phyloP scores from a whole-genome alignment of 2,797 vertebrate genomes.

The Halcyon badia region DNA sequence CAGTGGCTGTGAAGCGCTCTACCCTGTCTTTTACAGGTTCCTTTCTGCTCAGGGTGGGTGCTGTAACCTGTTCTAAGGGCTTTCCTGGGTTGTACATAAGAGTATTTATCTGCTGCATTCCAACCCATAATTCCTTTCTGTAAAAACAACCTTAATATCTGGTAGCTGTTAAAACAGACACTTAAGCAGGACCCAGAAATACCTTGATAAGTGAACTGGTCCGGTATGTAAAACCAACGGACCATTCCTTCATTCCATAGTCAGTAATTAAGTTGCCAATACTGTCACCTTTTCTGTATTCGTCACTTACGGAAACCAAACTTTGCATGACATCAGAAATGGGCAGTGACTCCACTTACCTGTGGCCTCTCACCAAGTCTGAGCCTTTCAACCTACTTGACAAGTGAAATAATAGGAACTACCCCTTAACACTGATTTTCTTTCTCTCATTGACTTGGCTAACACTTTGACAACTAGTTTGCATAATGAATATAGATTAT shows the following conservation, averaged over 20 bases:
- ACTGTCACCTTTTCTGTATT: not conserved
- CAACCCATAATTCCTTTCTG: not conserved
- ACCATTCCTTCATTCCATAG: not conserved
- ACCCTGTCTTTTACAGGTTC: not conserved
- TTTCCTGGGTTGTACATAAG: not conserved
- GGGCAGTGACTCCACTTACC: not conserved
- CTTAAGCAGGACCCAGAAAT: not conserved
- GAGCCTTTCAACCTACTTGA: not conserved
- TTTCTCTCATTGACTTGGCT: not conserved
- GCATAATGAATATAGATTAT: not conserved
- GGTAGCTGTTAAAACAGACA: not conserved
- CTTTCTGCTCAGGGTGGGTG: not conserved
- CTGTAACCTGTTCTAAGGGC: not conserved
- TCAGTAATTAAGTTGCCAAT: not conserved
- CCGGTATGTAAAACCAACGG: accelerated
- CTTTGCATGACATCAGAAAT: not conserved
- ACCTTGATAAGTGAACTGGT: not conserved
- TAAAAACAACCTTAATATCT: not conserved
- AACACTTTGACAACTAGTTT: not conserved
- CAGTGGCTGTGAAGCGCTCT: not conserved
- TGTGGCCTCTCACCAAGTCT: not conserved
- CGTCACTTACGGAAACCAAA: not conserved
- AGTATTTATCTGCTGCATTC: not conserved
- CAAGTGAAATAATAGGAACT: not conserved
- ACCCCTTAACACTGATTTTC: not conserved